These are phyloP conservation scores for Protomyctophum bolini DNA, from an alignment of 2,113 vertebrate genomes.

Conservation along the genomic window DNA sequence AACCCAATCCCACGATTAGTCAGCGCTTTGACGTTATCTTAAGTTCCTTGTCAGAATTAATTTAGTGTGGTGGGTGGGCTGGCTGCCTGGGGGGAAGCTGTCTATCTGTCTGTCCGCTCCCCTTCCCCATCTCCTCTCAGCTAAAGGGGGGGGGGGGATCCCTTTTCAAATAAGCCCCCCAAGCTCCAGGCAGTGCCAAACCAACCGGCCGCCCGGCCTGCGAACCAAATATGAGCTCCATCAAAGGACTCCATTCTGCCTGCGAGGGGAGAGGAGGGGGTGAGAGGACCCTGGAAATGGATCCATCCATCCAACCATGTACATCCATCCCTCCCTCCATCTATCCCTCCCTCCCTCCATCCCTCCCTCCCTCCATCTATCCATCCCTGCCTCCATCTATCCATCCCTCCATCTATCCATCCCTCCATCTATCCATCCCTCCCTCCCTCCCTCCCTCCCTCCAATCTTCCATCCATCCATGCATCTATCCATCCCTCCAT, in stretches of 20 bases:
- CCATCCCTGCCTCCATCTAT: too few relatives aligned
- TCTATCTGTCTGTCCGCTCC: slow-evolving; percentile 71
- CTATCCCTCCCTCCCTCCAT: not conserved
- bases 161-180: slow-evolving; percentile 77
- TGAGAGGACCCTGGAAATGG: slow-evolving; percentile 75
- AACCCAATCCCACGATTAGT: slow-evolving; percentile 82
- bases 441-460: too few relatives aligned
- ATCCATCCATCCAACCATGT: slow-evolving; percentile 46
- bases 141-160: slow-evolving; percentile 58
- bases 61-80: slow-evolving; percentile 78
- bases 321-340: slow-evolving; percentile 44
- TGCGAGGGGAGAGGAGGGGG: slow-evolving; percentile 53
- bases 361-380: slow-evolving; percentile 57
- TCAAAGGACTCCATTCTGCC: slow-evolving; percentile 78
- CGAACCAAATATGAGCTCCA: slow-evolving; percentile 81
- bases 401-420: too few relatives aligned
- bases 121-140: slow-evolving; percentile 53
- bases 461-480: too few relatives aligned
- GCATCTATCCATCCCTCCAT: too few relatives aligned
- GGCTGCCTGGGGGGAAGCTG: slow-evolving; percentile 42
- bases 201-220: slow-evolving; percentile 53
- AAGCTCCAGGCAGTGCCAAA: slow-evolving; percentile 75
- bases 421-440: too few relatives aligned
- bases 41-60: slow-evolving; percentile 84
- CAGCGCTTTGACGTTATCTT: slow-evolving; percentile 78